These are phyloP conservation scores for Discoglossus pictus DNA, from an alignment of 2,797 vertebrate genomes.

Conservation along the genomic window DNA sequence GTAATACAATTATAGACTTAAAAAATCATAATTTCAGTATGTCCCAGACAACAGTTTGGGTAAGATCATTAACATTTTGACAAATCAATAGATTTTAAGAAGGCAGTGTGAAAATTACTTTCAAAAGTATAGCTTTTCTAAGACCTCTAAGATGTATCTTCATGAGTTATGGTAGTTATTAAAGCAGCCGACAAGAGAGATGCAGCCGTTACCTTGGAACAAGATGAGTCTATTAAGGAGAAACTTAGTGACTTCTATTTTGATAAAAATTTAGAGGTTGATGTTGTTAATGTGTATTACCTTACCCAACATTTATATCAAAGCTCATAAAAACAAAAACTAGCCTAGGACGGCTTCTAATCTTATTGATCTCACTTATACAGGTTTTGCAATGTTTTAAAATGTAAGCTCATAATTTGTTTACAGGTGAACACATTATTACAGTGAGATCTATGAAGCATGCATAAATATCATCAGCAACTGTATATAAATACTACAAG, in stretches of 20 bases:
- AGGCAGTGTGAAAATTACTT: no score
- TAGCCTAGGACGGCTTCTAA: constrained; percentile 25
- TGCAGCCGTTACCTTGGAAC: constrained; percentile 60
- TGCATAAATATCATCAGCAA: constrained; percentile 35
- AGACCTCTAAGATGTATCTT: constrained; percentile 54
- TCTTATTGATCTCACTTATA: constrained; percentile 51
- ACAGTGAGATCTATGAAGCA: constrained; percentile 35
- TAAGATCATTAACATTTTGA: no score
- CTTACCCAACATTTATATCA: constrained; percentile 45
- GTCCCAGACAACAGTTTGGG: no score
- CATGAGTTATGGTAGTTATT: constrained; percentile 61
- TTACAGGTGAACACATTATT: constrained; percentile 34
- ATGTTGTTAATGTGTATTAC: constrained; percentile 53
- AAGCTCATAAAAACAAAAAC: constrained; percentile 29
- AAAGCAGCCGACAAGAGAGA: constrained; percentile 57
- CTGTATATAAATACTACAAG: constrained; percentile 8
- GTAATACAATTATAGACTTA: no score
- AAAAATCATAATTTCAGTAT: no score
- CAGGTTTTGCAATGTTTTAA: constrained; percentile 41
- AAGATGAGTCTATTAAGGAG: constrained; percentile 58
- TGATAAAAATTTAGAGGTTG: constrained; percentile 55
- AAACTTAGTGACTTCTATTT: constrained; percentile 52
- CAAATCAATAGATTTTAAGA: no score
- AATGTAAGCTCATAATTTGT: constrained; percentile 20
- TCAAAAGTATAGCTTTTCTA: background rate